Percentiles rank a stretch among this genome's conserved stretches.
Conservation (phyloP, 2,113 vertebrate genomes). For the Burhinus oedicnemus region DNA sequence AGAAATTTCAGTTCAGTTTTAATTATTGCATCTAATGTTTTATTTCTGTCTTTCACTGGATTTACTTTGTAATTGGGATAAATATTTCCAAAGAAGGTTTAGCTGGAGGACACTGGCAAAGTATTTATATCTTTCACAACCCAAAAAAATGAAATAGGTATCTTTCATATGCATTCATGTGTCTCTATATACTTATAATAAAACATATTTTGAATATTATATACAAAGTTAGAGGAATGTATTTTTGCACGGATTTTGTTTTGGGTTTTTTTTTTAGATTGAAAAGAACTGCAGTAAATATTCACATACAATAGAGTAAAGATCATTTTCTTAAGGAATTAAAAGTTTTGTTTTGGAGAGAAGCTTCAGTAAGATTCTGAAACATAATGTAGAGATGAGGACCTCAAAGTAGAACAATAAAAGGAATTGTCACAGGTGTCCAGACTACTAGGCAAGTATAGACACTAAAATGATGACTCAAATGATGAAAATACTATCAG, state of each 20-base stretch:
- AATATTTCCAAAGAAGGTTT: background rate
- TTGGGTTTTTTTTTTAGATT: background rate
- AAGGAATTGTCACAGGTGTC: background rate
- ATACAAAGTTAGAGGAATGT: background rate
- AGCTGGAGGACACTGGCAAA: background rate
- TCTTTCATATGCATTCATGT: background rate
- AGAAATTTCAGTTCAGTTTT: background rate
- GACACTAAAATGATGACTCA: background rate
- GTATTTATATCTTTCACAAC: background rate
- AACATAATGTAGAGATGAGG: background rate
- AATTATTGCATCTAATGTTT: background rate
- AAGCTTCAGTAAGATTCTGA: background rate
- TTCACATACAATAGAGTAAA: background rate
- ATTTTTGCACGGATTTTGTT: background rate
- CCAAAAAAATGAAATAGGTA: background rate
- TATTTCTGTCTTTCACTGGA: background rate
- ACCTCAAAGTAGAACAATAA: background rate
- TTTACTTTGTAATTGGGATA: background rate
- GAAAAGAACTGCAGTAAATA: background rate
- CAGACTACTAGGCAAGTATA: background rate
- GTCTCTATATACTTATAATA: background rate
- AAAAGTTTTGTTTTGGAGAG: background rate
- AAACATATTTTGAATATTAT: background rate
- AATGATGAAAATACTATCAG: background rate
- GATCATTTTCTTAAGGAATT: background rate